Percentiles rank a stretch among this genome's conserved stretches.
Evolutionary conservation across 2,797 vertebrate genomes (phyloP).

Genomic region (Schizopygopsis malacanthus): DNA sequence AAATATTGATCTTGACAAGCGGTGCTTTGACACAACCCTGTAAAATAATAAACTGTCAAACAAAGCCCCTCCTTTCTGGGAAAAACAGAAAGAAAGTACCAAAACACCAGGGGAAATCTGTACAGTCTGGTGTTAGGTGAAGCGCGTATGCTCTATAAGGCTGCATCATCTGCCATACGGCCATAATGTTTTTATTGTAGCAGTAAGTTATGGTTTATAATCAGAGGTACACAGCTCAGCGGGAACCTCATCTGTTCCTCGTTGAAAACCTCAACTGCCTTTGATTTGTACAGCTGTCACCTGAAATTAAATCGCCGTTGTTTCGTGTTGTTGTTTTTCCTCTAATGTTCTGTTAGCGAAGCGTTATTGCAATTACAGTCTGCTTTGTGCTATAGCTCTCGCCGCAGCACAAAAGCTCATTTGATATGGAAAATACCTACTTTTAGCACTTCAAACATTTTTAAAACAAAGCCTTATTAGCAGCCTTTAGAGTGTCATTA

Average conservation of each 20-base stretch:
- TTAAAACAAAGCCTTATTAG: constrained; percentile 64
- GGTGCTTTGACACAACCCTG: constrained; percentile 71
- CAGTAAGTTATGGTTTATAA: constrained; percentile 37
- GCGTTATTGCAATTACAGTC: constrained; percentile 49
- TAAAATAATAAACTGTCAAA: constrained; percentile 71
- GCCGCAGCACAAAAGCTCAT: background rate
- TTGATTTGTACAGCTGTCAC: constrained; percentile 51
- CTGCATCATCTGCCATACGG: constrained; percentile 3
- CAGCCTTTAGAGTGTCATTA: constrained; percentile 66
- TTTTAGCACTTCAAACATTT: constrained; percentile 63
- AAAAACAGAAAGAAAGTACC: background rate
- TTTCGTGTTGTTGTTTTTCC: constrained; percentile 32
- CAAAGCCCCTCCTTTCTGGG: constrained; percentile 59
- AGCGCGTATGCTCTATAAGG: background rate
- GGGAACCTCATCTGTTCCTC: constrained; percentile 30
- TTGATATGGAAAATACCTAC: constrained; percentile 43
- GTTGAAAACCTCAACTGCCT: constrained; percentile 28
- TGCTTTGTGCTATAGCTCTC: constrained; percentile 19
- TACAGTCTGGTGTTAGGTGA: background rate
- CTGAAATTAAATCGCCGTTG: constrained; percentile 24
- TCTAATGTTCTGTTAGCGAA: background rate
- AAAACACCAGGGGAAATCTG: background rate
- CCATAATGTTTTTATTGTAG: constrained; percentile 21
- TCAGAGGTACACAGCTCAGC: constrained; percentile 12
- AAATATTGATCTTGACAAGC: constrained; percentile 80